Evolutionary conservation across 2,888 invertebrate genomes (phyloP), one percentile per base, ranked within the genome.

Genomic region (Schizaphis graminum): DNA sequence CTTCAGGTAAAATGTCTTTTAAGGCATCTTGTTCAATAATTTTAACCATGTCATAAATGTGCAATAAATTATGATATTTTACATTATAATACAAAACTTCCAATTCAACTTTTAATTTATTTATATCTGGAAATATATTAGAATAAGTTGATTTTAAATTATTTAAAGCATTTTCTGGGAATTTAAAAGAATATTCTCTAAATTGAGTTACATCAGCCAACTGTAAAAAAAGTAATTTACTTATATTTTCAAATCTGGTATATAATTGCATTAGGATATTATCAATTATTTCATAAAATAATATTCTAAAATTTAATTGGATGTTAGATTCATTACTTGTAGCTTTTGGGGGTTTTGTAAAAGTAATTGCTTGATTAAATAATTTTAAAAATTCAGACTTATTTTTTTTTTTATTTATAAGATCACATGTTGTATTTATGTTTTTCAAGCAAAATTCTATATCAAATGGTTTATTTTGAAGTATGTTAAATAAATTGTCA

Each of bases 141-240:
- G 47, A 67, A 47, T 67, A 67, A 41, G 44, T 47, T 61, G 7
- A 5, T n/a, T 1, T 47, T 4, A 67, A n/a, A 67, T 61, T 61
- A n/a, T 67, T 24, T 1, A 90, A 67, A 47, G 67, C 89, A n/a
- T 16, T 2, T 35, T 24, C 28, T 5, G 61, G 47, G n/a, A 90
- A 90, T 28, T 13, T 21, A n/a, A 3, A 24, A 44, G 28, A 13
- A 89, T 89, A 89, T 16, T 26, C 13, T 35, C 61, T 44, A 57
- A 89, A 89, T 89, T 89, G 61, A 11, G 89, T 24, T 10, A 89
- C 28, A 57, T 89, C 89, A 57, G 89, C 57, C 28, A 89, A 89
- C 24, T 89, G 89, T 35, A 56, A 89, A 56, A 89, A 56, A 41
- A 89, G 7, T n/a, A 88, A 88, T 89, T 53, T 89, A 35, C 24